Evolutionary conservation across 2,888 invertebrate species (phyloP), one percentile per base, ranked within the genome.

Genomic region (Siphonodentalium dalli): DNA sequence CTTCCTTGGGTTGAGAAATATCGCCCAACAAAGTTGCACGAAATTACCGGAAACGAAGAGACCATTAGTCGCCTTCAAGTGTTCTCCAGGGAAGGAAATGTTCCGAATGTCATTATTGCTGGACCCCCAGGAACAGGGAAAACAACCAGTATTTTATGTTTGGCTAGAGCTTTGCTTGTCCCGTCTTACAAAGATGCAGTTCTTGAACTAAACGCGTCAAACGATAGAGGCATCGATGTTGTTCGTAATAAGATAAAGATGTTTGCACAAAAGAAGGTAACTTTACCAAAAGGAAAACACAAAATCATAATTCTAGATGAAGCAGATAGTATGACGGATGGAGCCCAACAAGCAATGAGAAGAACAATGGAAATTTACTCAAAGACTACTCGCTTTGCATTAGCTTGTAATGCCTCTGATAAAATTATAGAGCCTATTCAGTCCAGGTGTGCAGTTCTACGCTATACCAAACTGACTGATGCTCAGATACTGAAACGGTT

Each of bases 1-100:
- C n/a, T n/a, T n/a, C n/a, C n/a, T n/a, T n/a, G 97, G 99, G 94
- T 99, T 66, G 99, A 99, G 80, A 99, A 99, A 79, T 98, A 95
- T 81, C 87, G 99, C 18, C 99, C 99, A 0, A 87, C 88, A 54
- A 87, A 86, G 39, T 92, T 99, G 77, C 84, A 87, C 8, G 97
- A 99, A 70, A 91, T 96, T 65, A 92, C 94, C 39, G 99, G 99
- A 21, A 99, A 99, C 79, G 92, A 94, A 76, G 95, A 96, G 68
- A 96, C 96, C 0, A 90, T 99, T 57, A 85, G 88, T 63, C 83
- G 98, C 72, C 79, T 99, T 68, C 87, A 88, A 1, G 81, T 83
- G 21, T 82, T 95, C 82, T 89, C 93, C 0, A 86, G 87, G 63
- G 87, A 90, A 74, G 95, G 95, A 68, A 95, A 95, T 83, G 88